Base-by-base conservation (phyloP, 2,797 vertebrate genomes). In the Apogon talboti region DNA sequence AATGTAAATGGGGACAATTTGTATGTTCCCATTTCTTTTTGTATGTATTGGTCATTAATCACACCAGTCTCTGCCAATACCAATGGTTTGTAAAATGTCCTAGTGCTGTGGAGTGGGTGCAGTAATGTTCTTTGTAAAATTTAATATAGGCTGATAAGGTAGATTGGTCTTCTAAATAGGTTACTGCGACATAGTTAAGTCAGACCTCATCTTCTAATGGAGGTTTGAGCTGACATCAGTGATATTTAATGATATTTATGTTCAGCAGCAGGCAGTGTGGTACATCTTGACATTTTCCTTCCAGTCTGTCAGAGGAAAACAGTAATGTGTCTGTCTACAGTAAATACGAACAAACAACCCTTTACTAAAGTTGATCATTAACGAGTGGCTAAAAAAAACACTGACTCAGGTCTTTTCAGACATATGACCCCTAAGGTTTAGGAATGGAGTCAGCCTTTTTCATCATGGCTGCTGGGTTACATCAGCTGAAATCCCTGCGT, bases 231-330 rank as follows among this genome's bases (percentile, higher is more conserved):
- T 48, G 54, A 64, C 71, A 74, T 50, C 55, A 9, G 21, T 63
- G 40, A 47, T 71, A 71, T 81, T 74, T 63, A 78, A 57, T 61
- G 47, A 48, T 72, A 53, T 74, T 71, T 60, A 45, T 71, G 53
- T 59, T 37, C 15, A 50, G 60, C 52, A 46, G 19, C 44, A 21
- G 35, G 44, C 42, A 37, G 19, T 37, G 51, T 11, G 21, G 37
- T 30, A 16, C 46, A 28, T 53, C 14, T 18, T 58, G 57, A 66
- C 66, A 66, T 78, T 81, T 74, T 66, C 35, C 19, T 40, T 66
- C 50, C 41, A 50, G 42, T 33, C 44, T 40, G 28, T 33, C 6
- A 16, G 7, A 38, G 44, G 52, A 28, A 30, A 37, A 30, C 45
- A 21, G 44, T 24, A 42, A 1, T 12, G 7, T 40, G 28, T 19